Percentiles rank a stretch among this genome's conserved stretches.
Evolutionary conservation across 2,113 vertebrate genomes (phyloP).

Genomic region (Kobus ellipsiprymnus): DNA sequence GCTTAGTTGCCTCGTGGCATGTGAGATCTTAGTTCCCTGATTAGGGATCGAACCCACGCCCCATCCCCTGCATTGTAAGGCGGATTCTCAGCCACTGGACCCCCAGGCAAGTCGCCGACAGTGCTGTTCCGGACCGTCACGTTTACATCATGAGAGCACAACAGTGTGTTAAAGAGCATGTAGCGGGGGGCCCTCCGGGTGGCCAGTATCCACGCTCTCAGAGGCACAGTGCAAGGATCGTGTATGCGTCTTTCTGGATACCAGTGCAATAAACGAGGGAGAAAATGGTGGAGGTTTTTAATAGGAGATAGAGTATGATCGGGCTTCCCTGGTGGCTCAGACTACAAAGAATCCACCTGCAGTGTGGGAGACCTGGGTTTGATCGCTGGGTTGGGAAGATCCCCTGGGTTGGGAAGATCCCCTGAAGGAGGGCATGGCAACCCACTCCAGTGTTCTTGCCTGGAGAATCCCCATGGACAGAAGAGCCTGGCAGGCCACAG

Average conservation of each 20-base stretch:
- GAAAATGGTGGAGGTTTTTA: not conserved
- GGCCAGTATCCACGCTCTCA: not conserved
- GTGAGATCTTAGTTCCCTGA: not conserved
- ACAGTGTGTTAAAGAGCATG: fast-evolving
- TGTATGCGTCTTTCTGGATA: not conserved
- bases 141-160: not conserved
- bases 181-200: too few relatives aligned
- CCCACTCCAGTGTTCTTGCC: not conserved
- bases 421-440: not conserved
- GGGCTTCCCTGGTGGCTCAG: not conserved
- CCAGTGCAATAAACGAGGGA: too few relatives aligned
- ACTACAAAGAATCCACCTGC: not conserved
- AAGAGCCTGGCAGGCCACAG: not conserved
- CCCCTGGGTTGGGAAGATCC: not conserved
- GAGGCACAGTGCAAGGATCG: not conserved
- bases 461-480: not conserved
- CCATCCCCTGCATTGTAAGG: not conserved
- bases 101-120: not conserved
- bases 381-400: not conserved
- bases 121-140: not conserved
- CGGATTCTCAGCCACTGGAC: not conserved
- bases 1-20: not conserved
- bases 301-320: not conserved
- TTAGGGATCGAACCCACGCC: not conserved
- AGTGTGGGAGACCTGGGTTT: not conserved